phyloP scores from a whole-genome alignment of 2,797 vertebrate genomes.

The Oophaga sylvatica region DNA sequence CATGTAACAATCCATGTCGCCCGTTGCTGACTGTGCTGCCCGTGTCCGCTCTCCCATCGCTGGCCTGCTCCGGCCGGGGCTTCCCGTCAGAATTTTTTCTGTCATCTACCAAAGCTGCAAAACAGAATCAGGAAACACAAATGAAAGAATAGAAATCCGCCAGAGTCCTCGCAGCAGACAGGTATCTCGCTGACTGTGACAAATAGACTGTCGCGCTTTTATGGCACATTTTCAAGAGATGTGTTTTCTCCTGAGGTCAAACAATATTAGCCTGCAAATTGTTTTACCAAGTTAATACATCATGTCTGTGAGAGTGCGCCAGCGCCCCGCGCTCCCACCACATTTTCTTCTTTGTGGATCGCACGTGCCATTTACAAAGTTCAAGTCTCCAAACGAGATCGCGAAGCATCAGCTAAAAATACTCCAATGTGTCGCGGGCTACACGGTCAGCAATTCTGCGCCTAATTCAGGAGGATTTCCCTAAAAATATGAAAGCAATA shows the following conservation, averaged over 20 bases:
- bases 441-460: not conserved
- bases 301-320: not conserved
- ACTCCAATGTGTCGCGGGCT: not conserved
- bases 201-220: conserved; percentile 45
- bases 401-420: not conserved
- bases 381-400: not conserved
- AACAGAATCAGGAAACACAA: not conserved
- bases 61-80: not conserved
- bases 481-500: too few relatives aligned
- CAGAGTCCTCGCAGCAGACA: not conserved
- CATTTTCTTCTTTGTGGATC: not conserved
- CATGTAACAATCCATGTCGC: conserved; percentile 9
- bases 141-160: not conserved
- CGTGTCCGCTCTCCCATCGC: too few relatives aligned
- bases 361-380: not conserved
- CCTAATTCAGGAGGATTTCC: too few relatives aligned
- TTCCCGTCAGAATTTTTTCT: not conserved
- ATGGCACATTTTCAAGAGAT: conserved; percentile 39
- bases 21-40: too few relatives aligned
- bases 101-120: not conserved
- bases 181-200: conserved; percentile 41
- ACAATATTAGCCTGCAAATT: conserved; percentile 33
- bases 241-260: conserved; percentile 35
- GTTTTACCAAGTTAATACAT: conserved; percentile 35
- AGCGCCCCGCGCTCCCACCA: not conserved